These are phyloP conservation scores for Cydia pomonella DNA, from an alignment of 1,140 invertebrate genomes.

Conservation along the genomic window DNA sequence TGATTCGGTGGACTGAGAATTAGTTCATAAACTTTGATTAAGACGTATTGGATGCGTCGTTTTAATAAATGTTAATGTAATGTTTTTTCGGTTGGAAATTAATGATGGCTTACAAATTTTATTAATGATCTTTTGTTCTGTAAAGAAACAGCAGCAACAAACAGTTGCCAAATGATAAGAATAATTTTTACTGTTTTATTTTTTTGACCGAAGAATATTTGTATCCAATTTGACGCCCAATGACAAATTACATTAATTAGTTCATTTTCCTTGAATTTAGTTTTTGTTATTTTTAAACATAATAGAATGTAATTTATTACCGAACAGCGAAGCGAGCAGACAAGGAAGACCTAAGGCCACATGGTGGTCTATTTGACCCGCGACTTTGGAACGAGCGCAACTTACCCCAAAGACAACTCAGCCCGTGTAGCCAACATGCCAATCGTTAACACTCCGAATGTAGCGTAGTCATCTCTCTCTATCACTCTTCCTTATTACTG, in stretches of 20 bases:
- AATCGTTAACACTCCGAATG: too few relatives aligned
- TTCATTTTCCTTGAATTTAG: neutral
- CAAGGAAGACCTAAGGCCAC: too few relatives aligned
- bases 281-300: neutral
- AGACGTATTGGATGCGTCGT: constrained; percentile 29
- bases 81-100: constrained; percentile 48
- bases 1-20: constrained; percentile 51
- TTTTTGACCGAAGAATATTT: constrained; percentile 1
- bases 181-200: neutral
- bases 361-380: too few relatives aligned
- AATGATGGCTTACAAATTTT: constrained; percentile 35
- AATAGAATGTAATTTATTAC: neutral
- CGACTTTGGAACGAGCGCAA: too few relatives aligned
- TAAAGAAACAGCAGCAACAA: neutral
- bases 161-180: constrained; percentile 29
- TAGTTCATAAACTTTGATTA: constrained; percentile 25
- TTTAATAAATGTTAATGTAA: constrained; percentile 32
- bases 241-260: constrained; percentile 6
- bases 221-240: neutral
- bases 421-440: too few relatives aligned
- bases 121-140: constrained; percentile 26
- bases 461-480: too few relatives aligned
- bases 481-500: too few relatives aligned
- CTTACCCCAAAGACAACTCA: too few relatives aligned
- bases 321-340: too few relatives aligned